These are phyloP conservation scores for Magallana gigas DNA, from an alignment of 1,140 invertebrate genomes.

Conservation along the genomic window DNA sequence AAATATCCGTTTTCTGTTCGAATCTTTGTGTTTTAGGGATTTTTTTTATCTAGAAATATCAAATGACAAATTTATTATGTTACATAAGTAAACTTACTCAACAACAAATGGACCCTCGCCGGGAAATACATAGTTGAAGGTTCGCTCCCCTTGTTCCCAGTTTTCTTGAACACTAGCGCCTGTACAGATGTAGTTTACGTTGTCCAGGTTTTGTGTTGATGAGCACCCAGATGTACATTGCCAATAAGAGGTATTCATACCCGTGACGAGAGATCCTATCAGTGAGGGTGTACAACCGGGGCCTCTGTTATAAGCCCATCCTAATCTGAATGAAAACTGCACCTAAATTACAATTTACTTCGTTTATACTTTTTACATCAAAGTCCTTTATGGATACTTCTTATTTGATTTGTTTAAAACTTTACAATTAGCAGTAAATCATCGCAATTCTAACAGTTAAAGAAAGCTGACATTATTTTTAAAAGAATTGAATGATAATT, in stretches of 20 bases:
- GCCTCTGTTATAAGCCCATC: neutral
- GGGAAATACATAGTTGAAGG: constrained; percentile 46
- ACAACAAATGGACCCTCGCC: constrained; percentile 43
- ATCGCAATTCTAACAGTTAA: no score
- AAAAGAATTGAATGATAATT: neutral
- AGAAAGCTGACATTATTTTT: neutral
- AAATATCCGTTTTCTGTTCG: no score
- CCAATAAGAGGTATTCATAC: constrained; percentile 14
- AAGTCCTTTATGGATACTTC: neutral
- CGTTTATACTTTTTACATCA: neutral
- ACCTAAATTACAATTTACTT: neutral
- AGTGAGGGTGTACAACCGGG: neutral
- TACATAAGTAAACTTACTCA: constrained; percentile 24
- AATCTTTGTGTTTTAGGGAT: no score
- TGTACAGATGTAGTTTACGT: constrained; percentile 50
- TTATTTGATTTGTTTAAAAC: no score
- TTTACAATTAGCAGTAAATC: no score
- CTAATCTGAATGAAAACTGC: constrained; percentile 16
- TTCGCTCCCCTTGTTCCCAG: constrained; percentile 54
- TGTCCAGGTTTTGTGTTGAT: neutral
- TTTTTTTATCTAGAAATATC: no score
- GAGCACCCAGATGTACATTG: constrained; percentile 27
- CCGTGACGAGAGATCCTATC: neutral
- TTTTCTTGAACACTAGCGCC: constrained; percentile 39
- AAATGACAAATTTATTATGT: no score